Percentiles rank a stretch among this genome's conserved stretches.
These are phyloP conservation scores for Drosophila tropicalis DNA, from an alignment of 1,140 invertebrate genomes.

Conservation along the genomic window DNA sequence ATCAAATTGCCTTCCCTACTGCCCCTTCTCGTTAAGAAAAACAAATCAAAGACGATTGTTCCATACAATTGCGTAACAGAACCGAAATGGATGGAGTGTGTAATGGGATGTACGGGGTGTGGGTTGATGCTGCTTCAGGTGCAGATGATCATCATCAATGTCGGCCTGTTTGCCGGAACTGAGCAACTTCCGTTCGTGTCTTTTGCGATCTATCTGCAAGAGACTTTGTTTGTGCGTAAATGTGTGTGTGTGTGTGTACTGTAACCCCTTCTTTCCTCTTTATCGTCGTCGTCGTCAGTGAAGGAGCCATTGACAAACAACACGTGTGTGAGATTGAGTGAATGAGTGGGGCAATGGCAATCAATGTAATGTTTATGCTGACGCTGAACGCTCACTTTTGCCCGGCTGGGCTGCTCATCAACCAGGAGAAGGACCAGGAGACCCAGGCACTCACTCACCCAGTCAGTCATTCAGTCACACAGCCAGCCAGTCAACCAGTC, in stretches of 20 bases:
- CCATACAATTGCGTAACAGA: constrained; percentile 66
- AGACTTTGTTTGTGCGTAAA: no score
- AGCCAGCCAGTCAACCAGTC: constrained; percentile 29
- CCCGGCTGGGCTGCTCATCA: constrained; percentile 16
- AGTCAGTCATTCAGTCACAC: constrained; percentile 24
- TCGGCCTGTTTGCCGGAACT: constrained; percentile 63
- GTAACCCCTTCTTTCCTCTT: constrained; percentile 18
- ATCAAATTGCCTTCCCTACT: not conserved
- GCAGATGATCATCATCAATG: constrained; percentile 53
- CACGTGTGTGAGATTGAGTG: constrained; percentile 67
- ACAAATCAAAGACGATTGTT: constrained; percentile 63
- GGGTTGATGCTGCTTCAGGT: constrained; percentile 29
- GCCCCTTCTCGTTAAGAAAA: constrained; percentile 28
- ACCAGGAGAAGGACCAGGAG: constrained; percentile 26
- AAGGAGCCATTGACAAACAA: constrained; percentile 71
- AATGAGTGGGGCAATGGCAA: constrained; percentile 64
- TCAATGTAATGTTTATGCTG: constrained; percentile 77
- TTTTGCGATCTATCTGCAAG: not conserved
- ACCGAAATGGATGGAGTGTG: not conserved
- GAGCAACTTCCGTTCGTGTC: constrained; percentile 65
- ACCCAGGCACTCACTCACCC: constrained; percentile 9
- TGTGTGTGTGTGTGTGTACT: no score
- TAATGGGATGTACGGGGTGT: not conserved
- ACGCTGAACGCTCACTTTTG: constrained; percentile 41
- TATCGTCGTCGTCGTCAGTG: constrained; percentile 22